A percentile compares a stretch with the other conserved stretches of the same genome.
These are phyloP conservation scores for Marisa cornuarietis DNA, from an alignment of 1,140 invertebrate species.

Conservation along the genomic window DNA sequence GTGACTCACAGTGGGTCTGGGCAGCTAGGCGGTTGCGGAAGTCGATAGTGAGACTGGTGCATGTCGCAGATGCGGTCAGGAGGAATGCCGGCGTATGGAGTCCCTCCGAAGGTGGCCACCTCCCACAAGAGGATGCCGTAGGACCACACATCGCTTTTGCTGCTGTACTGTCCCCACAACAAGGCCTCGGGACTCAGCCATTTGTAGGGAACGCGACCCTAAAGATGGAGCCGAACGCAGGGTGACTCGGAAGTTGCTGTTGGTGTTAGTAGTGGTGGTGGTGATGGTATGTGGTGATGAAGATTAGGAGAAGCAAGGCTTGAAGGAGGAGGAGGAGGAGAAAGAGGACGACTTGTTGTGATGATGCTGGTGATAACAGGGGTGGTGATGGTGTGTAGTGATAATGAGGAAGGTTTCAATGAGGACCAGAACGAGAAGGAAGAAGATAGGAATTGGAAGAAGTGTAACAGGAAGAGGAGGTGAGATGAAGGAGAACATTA, in stretches of 20 bases:
- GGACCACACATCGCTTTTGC: constrained; percentile 58
- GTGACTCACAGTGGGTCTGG: constrained; percentile 37
- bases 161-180: constrained; percentile 43
- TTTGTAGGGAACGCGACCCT: constrained; percentile 52
- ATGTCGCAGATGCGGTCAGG: constrained; percentile 33
- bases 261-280: too few species aligned
- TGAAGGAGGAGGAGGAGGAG: too few species aligned
- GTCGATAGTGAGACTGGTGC: constrained; percentile 30
- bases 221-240: neutral
- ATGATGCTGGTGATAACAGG: too few species aligned
- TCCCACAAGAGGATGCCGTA: constrained; percentile 57
- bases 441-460: neutral
- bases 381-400: neutral
- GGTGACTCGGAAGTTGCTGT: too few species aligned
- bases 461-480: constrained; percentile 1
- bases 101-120: constrained; percentile 47
- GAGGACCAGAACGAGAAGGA: neutral
- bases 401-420: neutral
- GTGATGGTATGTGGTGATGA: too few species aligned
- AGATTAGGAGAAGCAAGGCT: too few species aligned
- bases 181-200: constrained; percentile 56
- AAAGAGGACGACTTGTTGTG: too few species aligned
- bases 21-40: constrained; percentile 36
- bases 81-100: constrained; percentile 39
- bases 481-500: neutral